Percentiles rank a stretch among this genome's conserved stretches.
Evolutionary conservation across 2,797 vertebrate genomes (phyloP).

Genomic region (Ctenopoma multispine): DNA sequence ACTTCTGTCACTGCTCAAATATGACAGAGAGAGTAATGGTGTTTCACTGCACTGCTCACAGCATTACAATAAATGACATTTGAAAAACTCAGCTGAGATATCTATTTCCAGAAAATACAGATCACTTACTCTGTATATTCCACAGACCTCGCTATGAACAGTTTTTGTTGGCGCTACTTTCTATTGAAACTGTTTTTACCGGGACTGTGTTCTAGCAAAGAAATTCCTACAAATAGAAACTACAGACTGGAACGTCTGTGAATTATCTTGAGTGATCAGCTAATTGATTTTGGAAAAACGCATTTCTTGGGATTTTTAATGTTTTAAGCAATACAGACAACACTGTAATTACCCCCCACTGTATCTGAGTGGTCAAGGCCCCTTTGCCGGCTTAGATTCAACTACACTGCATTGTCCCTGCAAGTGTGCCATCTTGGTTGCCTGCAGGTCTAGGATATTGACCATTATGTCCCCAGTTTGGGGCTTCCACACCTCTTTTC

Average conservation of each 20-base stretch:
- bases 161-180: constrained; percentile 30
- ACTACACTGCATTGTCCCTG: too few species aligned
- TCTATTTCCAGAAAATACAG: constrained; percentile 17
- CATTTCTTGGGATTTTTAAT: constrained; percentile 12
- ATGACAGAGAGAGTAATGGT: too few species aligned
- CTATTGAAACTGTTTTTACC: constrained; percentile 21
- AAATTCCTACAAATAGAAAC: constrained; percentile 23
- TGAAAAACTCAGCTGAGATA: background rate
- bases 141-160: constrained; percentile 20
- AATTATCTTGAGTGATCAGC: background rate
- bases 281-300: constrained; percentile 9
- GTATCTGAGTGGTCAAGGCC: background rate
- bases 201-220: constrained; percentile 14
- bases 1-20: constrained; percentile 18
- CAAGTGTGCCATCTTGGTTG: too few species aligned
- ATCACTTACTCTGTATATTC: constrained; percentile 35
- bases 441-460: background rate
- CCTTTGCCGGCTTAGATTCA: background rate
- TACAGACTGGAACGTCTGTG: background rate
- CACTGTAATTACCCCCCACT: background rate
- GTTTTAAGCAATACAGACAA: background rate
- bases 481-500: constrained; percentile 12
- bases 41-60: too few species aligned
- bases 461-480: background rate
- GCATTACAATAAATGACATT: background rate